Evolutionary conservation across 2,797 vertebrate genomes (phyloP), one percentile per base, ranked within the genome.

Genomic region (Morelia viridis): DNA sequence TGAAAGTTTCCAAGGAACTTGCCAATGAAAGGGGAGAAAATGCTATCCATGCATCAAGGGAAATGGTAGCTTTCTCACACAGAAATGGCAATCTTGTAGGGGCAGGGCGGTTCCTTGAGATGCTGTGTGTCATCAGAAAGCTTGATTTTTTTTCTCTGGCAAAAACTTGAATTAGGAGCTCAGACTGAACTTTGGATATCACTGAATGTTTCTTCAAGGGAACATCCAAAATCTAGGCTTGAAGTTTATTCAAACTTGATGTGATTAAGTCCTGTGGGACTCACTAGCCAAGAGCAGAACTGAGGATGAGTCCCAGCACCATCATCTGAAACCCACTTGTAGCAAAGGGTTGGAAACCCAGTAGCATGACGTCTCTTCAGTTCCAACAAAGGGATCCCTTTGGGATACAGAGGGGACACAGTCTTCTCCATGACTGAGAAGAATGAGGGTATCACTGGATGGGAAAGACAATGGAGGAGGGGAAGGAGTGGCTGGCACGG

Each of bases 61-160:
- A 96, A 96, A 96, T 96, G 96, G 91, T 95, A 96, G 92, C 95
- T 95, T 91, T 96, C 96, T 96, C 96, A 89, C 95, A 96, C 89
- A 90, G 92, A 95, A 96, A 95, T 91, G 95, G 94, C 28, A 92
- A 92, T 96, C 91, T 95, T 5, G 95, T 94, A 61, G 35, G 24
- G 50, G 50, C 50, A 28, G 60, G 87, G 92, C 95, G 95, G 95
- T 93, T 93, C 93, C 61, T 91, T 94, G 94, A 95, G 94, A 93
- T 94, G 95, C 94, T 93, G 90, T 91, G 93, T 41, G 58, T 95
- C 95, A 95, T 95, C 95, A 95, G 95, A 95, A 94, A 94, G 94
- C 90, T 85, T 19, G 96, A 65, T 94, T 95, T n/a, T 56, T 56
- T 90, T 95, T 96, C 94, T 92, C 94, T 91, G 28, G 12, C 92